Conservation (phyloP, 2,113 vertebrate genomes). For the Psephotus haematonotus region DNA sequence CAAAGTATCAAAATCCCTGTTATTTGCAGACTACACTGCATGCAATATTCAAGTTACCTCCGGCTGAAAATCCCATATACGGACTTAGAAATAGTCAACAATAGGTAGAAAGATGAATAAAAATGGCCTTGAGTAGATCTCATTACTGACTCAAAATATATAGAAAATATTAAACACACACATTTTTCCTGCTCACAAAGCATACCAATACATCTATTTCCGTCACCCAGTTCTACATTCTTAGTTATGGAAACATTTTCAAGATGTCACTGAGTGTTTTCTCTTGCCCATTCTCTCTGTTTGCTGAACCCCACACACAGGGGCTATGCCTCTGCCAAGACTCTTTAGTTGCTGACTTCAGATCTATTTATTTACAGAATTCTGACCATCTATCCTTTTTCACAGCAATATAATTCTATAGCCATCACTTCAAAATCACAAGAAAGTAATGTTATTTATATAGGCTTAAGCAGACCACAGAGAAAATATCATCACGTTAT, state of each 20-base stretch:
- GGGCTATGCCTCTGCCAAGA: neutral
- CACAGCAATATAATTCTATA: neutral
- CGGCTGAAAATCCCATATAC: neutral
- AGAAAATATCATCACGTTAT: neutral
- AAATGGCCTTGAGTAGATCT: neutral
- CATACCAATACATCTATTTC: neutral
- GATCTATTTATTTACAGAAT: neutral
- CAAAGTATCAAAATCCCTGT: neutral
- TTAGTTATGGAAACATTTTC: neutral
- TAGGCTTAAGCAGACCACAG: neutral
- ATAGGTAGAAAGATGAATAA: neutral
- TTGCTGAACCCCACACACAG: neutral
- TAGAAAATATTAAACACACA: neutral
- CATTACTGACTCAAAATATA: neutral
- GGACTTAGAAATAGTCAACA: neutral
- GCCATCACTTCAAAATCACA: neutral
- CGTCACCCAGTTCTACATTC: neutral
- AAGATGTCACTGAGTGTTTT: neutral
- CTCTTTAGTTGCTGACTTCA: neutral
- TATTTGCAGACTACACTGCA: neutral
- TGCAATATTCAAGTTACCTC: neutral
- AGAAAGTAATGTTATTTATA: neutral
- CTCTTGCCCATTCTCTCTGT: neutral
- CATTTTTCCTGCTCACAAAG: neutral
- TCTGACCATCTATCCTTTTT: neutral